Evolutionary conservation across 2,113 vertebrate species (phyloP), one percentile per base, ranked within the genome.

Genomic region (Colinus virginianus): DNA sequence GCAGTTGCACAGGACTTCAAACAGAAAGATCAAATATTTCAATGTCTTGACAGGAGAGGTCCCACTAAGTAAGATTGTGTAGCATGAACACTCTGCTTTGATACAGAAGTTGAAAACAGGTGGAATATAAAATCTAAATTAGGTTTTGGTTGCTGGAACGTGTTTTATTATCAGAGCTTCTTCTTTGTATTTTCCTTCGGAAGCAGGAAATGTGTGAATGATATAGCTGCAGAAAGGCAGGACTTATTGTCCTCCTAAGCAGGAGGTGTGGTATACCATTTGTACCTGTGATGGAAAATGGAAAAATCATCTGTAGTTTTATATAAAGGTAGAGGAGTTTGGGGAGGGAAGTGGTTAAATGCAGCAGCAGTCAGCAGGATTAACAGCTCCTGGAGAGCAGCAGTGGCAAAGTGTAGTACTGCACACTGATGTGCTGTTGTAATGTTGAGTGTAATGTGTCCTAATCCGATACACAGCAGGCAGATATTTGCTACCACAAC

Each of bases 21-120:
- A 83, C 3, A 16, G 25, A 32, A 49, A 34, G 61, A 49, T 90
- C 82, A 87, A 81, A 36, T 51, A 76, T 83, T 88, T 83, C 78
- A 79, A 2, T 78, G 21, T 42, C 25, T 82, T 34, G 64, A 6
- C 14, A 46, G 43, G 34, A 83, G 34, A 92, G 10, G 8, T 38
- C 32, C 4, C 9, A 49, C 46, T 85, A 67, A 86, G 66, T 71
- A 68, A 49, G 38, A 55, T 6, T 32, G 32, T 71, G 42, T 25
- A n/a, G 42, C 30, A 9, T 40, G 28, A 83, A 13, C 30, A 40
- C 40, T 93, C 10, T 79, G 9, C 28, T 92, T 72, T 74, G 40
- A 61, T 20, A 46, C 11, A 63, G 26, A 4, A 19, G 75, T 3
- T 67, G 36, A 72, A 82, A 71, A 7, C 21, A 36, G 22, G n/a